phyloP scores from a whole-genome alignment of 2,888 invertebrate species.

The Scrobipalpa costella region DNA sequence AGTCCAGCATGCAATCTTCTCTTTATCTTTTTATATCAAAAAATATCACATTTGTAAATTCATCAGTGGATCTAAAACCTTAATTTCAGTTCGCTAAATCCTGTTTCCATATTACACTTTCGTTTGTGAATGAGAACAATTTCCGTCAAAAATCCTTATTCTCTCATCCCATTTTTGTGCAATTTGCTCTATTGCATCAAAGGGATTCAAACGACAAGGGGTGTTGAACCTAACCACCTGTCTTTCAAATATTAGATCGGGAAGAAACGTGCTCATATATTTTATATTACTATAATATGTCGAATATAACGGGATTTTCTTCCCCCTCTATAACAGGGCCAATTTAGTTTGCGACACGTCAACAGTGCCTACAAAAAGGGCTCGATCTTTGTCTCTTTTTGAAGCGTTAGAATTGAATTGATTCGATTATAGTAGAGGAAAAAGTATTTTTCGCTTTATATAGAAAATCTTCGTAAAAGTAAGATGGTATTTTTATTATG shows the following conservation, averaged over 20 bases:
- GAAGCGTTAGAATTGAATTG: constrained; percentile 50
- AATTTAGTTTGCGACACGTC: constrained; percentile 73
- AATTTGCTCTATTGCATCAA: constrained; percentile 25
- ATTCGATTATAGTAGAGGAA: constrained; percentile 44
- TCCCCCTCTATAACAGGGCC: constrained; percentile 59
- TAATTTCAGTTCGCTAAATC: too few relatives aligned
- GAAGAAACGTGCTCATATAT: constrained; percentile 40
- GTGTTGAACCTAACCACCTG: constrained; percentile 43
- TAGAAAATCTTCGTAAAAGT: neutral
- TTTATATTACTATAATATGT: constrained; percentile 49
- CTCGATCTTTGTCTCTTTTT: constrained; percentile 59
- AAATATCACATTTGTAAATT: too few relatives aligned
- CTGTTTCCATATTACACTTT: too few relatives aligned
- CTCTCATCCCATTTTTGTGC: constrained; percentile 10
- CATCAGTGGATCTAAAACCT: too few relatives aligned
- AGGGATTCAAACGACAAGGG: constrained; percentile 26
- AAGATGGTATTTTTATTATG: too few relatives aligned
- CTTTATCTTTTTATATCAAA: too few relatives aligned
- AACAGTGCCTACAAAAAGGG: constrained; percentile 62
- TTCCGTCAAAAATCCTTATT: neutral
- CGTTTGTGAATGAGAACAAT: too few relatives aligned
- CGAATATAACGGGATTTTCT: constrained; percentile 66
- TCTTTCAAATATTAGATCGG: constrained; percentile 42
- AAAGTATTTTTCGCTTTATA: constrained; percentile 28
- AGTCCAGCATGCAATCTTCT: too few relatives aligned